Base-by-base conservation (phyloP, 1,140 invertebrate species). In the Drosophila ohnishii region DNA sequence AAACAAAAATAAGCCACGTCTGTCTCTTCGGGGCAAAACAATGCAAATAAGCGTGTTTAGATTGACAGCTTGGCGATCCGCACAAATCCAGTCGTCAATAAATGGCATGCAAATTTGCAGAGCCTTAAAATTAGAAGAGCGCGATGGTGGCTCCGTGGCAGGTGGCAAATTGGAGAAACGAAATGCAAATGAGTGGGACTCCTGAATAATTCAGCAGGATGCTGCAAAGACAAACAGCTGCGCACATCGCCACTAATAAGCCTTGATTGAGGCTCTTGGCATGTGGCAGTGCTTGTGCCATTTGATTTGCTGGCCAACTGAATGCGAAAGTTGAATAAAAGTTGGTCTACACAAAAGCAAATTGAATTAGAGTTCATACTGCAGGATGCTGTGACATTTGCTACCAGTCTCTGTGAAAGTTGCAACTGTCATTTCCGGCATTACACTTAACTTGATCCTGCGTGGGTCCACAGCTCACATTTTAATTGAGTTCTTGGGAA, bases 131-230 rank as follows among this genome's bases (percentile, higher is more conserved):
- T 61, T 48, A 30, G 48, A 75, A 34, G 44, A 40, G 40, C 42
- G 19, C 30, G 44, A 42, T 65, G 57, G 2, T 13, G 48, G 48
- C 16, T 22, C 34, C 30, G 42, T 44, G 74, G 64, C 77, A 85
- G 81, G 61, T 71, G 77, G 53, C 63, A 80, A 86, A 70, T 79
- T 67, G 76, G 57, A 67, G 84, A 73, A 80, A 87, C 56, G 78
- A 78, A 78, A 85, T 80, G 81, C 81, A 85, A 85, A 85, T 85
- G 60, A 83, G 62, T 78, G 65, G 25, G 37, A 44, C 73, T 87
- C 65, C 32, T 88, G 84, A 88, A 88, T 88, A 61, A 88, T 88
- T 88, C 84, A 88, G 37, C 70, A 88, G 80, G 63, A 88, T 84
- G 44, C 42, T 35, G 44, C 74, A 63, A 72, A 85, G 70, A 72